These are phyloP conservation scores for Gonioctena quinquepunctata DNA, from an alignment of 1,140 invertebrate species.

Conservation along the genomic window DNA sequence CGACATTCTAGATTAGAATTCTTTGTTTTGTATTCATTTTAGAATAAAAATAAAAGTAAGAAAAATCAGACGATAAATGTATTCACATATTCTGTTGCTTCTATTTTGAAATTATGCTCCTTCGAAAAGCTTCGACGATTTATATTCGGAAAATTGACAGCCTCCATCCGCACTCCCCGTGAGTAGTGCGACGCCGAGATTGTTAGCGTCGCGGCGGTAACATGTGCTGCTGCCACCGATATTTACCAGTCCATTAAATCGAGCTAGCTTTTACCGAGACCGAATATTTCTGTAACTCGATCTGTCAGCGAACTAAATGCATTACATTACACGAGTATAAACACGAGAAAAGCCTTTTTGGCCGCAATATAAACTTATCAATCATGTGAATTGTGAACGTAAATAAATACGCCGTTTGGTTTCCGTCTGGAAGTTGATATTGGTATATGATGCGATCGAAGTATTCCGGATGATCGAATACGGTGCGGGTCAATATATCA, in stretches of 20 bases:
- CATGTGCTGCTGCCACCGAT: conserved; percentile 10
- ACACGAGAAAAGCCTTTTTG: conserved; percentile 20
- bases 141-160: too few species aligned
- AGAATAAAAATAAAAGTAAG: too few species aligned
- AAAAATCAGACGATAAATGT: too few species aligned
- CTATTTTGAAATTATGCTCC: too few species aligned
- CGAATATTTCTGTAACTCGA: conserved; percentile 31
- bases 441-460: not conserved
- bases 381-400: conserved; percentile 20
- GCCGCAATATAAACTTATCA: conserved; percentile 23
- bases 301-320: conserved; percentile 33
- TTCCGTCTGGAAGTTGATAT: not conserved
- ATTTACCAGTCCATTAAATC: conserved; percentile 34
- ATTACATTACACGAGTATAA: conserved; percentile 31
- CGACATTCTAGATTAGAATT: too few species aligned
- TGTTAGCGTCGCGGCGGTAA: not conserved
- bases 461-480: too few species aligned
- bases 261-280: conserved; percentile 17
- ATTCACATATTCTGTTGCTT: too few species aligned
- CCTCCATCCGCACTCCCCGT: too few species aligned
- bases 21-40: too few species aligned
- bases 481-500: too few species aligned
- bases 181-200: not conserved
- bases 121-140: too few species aligned
- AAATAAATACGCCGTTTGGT: conserved; percentile 3